Evolutionary conservation across 2,888 invertebrate species (phyloP).

Genomic region (Candidula unifasciata): DNA sequence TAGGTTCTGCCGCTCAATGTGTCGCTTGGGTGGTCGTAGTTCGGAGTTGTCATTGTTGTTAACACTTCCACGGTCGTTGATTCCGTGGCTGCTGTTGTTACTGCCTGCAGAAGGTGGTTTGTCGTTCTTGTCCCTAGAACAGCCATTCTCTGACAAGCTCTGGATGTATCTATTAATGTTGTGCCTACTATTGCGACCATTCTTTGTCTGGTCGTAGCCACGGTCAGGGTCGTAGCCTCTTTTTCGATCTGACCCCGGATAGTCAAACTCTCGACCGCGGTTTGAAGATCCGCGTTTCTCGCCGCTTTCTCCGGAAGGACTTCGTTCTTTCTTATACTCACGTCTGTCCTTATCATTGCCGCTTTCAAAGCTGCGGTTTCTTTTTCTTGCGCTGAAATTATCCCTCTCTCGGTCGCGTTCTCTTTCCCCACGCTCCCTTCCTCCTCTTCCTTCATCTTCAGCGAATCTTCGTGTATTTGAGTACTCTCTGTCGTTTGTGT

Average conservation of each 20-base stretch:
- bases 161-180: constrained; percentile 11
- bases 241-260: constrained; percentile 49
- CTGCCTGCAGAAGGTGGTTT: not conserved
- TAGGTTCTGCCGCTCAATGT: constrained; percentile 68
- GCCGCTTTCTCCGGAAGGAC: constrained; percentile 14
- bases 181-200: constrained; percentile 7
- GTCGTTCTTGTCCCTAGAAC: constrained; percentile 2
- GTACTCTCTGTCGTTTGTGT: constrained; percentile 16
- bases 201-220: not conserved
- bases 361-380: constrained; percentile 6
- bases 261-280: constrained; percentile 64
- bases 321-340: constrained; percentile 22
- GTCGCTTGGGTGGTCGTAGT: constrained; percentile 50
- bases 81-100: constrained; percentile 22
- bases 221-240: constrained; percentile 3
- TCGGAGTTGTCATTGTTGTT: constrained; percentile 44
- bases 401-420: constrained; percentile 30
- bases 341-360: not conserved
- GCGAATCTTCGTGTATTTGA: constrained; percentile 24
- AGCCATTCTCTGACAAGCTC: not conserved
- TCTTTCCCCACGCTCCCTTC: constrained; percentile 7
- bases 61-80: constrained; percentile 9
- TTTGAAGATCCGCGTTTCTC: constrained; percentile 50
- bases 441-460: constrained; percentile 2
- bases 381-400: not conserved